phyloP scores from a whole-genome alignment of 2,888 invertebrate species.

The Sarcophaga carnaria region DNA sequence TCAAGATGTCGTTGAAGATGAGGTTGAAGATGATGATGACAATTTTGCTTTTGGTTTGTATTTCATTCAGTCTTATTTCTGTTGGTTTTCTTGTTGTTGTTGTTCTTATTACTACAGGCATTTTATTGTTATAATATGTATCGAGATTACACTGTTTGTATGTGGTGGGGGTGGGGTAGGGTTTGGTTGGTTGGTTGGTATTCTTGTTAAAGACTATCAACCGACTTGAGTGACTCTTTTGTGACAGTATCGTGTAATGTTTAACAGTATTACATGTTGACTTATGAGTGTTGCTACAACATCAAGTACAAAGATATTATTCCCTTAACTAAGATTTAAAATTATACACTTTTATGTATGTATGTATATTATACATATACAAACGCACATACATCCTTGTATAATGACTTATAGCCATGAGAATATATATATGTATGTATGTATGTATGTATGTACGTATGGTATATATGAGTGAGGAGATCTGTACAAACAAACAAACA shows the following conservation, averaged over 20 bases:
- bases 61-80: background rate
- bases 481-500: background rate
- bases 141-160: too few relatives aligned
- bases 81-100: constrained; percentile 8
- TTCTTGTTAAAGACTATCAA: constrained; percentile 25
- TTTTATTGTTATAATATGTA: constrained; percentile 50
- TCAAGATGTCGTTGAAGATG: constrained; percentile 18
- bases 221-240: constrained; percentile 67
- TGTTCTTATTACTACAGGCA: constrained; percentile 30
- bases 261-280: constrained; percentile 79
- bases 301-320: constrained; percentile 61
- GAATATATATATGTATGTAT: background rate
- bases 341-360: constrained; percentile 50
- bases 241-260: constrained; percentile 78
- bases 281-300: constrained; percentile 73
- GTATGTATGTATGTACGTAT: background rate
- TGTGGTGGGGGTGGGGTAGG: constrained; percentile 3
- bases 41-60: background rate
- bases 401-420: background rate
- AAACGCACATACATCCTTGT: background rate
- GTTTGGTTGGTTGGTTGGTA: background rate
- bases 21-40: constrained; percentile 15
- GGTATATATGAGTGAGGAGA: background rate
- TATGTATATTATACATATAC: too few relatives aligned
- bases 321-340: constrained; percentile 64